Evolutionary conservation across 2,797 vertebrate species (phyloP).

Genomic region (Ara ararauna): DNA sequence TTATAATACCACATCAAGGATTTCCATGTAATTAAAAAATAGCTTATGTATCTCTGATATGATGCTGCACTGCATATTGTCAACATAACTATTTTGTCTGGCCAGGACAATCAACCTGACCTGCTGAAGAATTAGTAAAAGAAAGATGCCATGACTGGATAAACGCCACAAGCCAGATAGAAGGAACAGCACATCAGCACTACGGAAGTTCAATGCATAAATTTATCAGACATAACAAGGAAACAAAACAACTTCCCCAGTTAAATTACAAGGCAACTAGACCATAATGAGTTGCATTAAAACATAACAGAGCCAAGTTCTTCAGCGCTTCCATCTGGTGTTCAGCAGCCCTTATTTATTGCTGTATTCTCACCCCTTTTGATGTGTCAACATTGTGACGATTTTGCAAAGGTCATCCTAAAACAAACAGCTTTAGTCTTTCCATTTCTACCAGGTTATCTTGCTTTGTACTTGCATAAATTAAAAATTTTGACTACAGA

Average conservation of each 20-base stretch:
- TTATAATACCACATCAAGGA: background rate
- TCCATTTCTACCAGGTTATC: background rate
- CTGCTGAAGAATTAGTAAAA: background rate
- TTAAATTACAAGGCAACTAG: background rate
- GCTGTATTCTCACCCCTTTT: background rate
- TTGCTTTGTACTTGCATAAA: background rate
- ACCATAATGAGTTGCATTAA: slow-evolving; percentile 38
- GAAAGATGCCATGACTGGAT: background rate
- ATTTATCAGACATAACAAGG: background rate
- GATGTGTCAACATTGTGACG: background rate
- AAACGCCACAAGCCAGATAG: background rate
- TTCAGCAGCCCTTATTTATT: background rate
- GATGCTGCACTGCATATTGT: background rate
- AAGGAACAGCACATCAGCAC: background rate
- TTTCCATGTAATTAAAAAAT: background rate
- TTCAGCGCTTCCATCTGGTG: background rate
- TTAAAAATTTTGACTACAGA: background rate
- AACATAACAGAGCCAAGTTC: background rate
- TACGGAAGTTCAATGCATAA: background rate
- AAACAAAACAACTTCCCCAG: background rate
- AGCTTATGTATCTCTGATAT: background rate
- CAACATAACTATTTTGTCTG: background rate
- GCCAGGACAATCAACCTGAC: background rate
- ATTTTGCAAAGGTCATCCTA: background rate
- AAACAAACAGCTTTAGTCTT: background rate